These are phyloP conservation scores for Lacerta agilis DNA, from an alignment of 2,797 vertebrate genomes.

Conservation along the genomic window DNA sequence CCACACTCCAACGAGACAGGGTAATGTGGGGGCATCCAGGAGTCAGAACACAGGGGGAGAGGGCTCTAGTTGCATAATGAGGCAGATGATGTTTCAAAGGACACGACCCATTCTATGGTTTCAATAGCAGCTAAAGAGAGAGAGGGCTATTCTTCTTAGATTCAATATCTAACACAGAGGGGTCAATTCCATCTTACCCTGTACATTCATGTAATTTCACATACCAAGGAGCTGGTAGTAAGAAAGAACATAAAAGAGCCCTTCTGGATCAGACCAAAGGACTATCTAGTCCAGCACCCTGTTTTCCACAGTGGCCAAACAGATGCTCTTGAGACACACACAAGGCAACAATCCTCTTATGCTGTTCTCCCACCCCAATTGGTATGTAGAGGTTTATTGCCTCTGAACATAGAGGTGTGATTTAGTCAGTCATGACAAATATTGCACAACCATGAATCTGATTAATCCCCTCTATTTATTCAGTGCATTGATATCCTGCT, in stretches of 20 bases:
- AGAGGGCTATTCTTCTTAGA: background rate
- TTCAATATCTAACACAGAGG: background rate
- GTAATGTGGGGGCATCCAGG: slow-evolving; percentile 37
- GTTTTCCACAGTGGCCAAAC: too few species aligned
- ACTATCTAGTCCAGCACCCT: too few species aligned
- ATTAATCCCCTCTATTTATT: background rate
- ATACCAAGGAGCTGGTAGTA: background rate
- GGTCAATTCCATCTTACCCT: background rate
- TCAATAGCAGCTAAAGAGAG: background rate
- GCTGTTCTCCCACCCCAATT: background rate
- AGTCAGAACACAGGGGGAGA: slow-evolving; percentile 3
- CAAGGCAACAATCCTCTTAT: background rate
- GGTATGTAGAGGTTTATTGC: background rate
- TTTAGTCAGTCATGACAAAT: background rate
- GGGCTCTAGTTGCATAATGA: slow-evolving; percentile 4
- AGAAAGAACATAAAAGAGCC: background rate
- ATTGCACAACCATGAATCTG: background rate
- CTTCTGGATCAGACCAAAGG: background rate
- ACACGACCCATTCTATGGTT: background rate
- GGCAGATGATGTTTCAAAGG: slow-evolving; percentile 7
- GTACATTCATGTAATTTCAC: background rate
- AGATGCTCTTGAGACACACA: background rate
- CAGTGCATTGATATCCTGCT: background rate
- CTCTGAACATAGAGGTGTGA: background rate
- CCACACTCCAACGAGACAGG: background rate